Base-by-base conservation (phyloP, 2,888 invertebrate species). In the Myopa testacea region DNA sequence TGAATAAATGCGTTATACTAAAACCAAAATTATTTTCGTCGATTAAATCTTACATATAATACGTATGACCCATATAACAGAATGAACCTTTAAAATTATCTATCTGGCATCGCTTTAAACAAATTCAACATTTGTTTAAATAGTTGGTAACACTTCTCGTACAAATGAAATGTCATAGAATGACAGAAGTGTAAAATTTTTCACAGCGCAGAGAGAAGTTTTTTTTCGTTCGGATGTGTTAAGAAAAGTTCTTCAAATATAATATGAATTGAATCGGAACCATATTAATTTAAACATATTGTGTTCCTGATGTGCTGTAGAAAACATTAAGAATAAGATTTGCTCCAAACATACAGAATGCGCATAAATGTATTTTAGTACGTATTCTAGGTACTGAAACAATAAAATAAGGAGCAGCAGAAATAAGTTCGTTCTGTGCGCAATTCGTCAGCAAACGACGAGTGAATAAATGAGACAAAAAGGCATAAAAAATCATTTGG, bases 131-230 rank as follows among this genome's bases (percentile, higher is more conserved):
- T 26, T 26, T 26, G 1, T 50, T 50, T 8, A 14, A 38, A 40
- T n/a, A 7, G 10, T 75, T 75, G 75, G 75, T 52, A 75, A 10
- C 55, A 67, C 75, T 75, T 19, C 19, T 2, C 0, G 8, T 3
- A n/a, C 26, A 65, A 16, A 58, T 55, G 68, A 40, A 75, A 55
- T 68, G 75, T 75, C 75, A 75, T 52, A 37, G 52, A 75, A 75
- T 75, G 68, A 58, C 37, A 75, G 40, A 75, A 12, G 10, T n/a
- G 67, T 38, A 68, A 68, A 68, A 75, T 67, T 75, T 73, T 58
- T 75, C 75, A 55, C 75, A 65, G 75, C 52, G 63, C 74, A 65
- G 58, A 74, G 52, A 74, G 52, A 75, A 67, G 26, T 26, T 26
- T 26, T 26, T 26, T 26, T 38, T 40, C 62, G 40, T 75, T 58